Conservation (phyloP, 1,140 invertebrate species). For the Berghia stephanieae region DNA sequence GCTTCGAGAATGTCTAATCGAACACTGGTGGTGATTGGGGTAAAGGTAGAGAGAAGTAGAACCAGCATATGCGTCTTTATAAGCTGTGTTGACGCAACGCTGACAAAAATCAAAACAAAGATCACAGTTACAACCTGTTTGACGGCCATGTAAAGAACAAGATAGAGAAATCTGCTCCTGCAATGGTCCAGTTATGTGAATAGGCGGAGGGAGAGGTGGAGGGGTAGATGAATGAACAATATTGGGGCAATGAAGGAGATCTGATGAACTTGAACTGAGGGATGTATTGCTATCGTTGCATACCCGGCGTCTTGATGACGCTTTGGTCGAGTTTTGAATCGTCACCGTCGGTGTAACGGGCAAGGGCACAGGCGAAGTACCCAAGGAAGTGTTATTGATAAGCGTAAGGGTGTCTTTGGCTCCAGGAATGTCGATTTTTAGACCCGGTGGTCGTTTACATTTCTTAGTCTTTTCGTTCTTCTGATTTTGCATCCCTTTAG, state of each 20-base stretch:
- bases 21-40: constrained; percentile 10
- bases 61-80: neutral
- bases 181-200: neutral
- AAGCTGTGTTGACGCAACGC: neutral
- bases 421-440: constrained; percentile 27
- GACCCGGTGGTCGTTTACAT: constrained; percentile 2
- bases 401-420: constrained; percentile 9
- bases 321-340: constrained; percentile 39
- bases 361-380: constrained; percentile 35
- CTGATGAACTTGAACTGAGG: constrained; percentile 40
- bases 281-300: constrained; percentile 32
- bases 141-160: no score
- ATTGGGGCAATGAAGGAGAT: constrained; percentile 22
- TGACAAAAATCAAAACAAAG: constrained; percentile 15
- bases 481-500: no score
- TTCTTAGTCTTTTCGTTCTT: neutral
- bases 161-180: neutral
- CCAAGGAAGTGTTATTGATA: neutral
- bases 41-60: neutral
- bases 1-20: neutral
- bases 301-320: neutral
- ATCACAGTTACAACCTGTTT: no score
- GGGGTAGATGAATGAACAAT: neutral
- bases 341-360: constrained; percentile 42
- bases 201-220: neutral